These are phyloP conservation scores for Mormyrus hasselquistii DNA, from an alignment of 2,797 vertebrate genomes.

Conservation along the genomic window DNA sequence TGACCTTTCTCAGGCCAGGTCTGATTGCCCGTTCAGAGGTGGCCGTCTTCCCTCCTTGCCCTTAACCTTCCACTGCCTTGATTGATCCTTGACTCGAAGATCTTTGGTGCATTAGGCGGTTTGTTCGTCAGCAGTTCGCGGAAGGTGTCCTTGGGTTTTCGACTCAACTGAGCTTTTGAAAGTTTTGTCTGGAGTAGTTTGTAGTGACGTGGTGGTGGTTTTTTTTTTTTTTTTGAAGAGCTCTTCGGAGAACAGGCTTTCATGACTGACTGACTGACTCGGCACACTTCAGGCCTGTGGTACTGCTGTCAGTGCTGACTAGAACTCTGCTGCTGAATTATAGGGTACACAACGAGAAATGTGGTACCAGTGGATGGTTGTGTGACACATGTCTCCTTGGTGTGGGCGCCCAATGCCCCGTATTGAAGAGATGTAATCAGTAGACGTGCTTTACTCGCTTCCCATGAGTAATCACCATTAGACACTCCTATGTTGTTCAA, in stretches of 20 bases:
- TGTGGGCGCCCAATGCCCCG: not conserved
- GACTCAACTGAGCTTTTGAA: not conserved
- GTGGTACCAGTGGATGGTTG: not conserved
- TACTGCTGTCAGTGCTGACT: not conserved
- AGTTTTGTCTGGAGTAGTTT: not conserved
- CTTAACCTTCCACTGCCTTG: not conserved
- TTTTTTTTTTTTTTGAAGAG: not conserved
- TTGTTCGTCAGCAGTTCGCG: not conserved
- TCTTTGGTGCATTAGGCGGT: not conserved
- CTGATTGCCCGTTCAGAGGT: not conserved
- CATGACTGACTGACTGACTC: not conserved
- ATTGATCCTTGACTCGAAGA: not conserved
- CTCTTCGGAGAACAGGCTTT: not conserved
- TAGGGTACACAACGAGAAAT: not conserved
- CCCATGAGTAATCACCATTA: not conserved
- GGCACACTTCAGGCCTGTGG: not conserved
- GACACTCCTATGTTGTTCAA: not conserved
- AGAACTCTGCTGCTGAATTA: constrained; percentile 14
- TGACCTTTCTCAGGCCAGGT: not conserved
- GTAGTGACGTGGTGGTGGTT: not conserved
- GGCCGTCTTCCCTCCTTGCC: not conserved
- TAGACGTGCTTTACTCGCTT: not conserved
- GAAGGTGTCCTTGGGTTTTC: not conserved
- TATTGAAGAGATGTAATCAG: not conserved
- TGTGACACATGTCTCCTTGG: not conserved